Evolutionary conservation across 2,797 vertebrate species (phyloP).

Genomic region (Acanthurus lineatus): DNA sequence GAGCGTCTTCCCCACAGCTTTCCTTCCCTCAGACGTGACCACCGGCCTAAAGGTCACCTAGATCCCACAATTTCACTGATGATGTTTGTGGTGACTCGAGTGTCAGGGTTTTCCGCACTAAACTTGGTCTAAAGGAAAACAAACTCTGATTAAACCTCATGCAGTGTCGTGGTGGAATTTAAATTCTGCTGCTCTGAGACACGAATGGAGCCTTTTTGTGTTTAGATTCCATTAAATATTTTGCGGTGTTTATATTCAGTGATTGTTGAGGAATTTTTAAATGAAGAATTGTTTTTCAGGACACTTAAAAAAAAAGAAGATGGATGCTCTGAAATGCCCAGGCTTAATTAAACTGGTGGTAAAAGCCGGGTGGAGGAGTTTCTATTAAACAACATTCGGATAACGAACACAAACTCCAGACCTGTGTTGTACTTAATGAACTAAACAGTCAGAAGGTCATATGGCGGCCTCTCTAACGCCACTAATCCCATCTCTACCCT

Average conservation of each 20-base stretch:
- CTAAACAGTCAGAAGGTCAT: slow-evolving; percentile 74
- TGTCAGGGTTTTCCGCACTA: slow-evolving; percentile 73
- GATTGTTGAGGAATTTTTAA: slow-evolving; percentile 18
- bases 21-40: slow-evolving; percentile 47
- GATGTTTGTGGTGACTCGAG: slow-evolving; percentile 64
- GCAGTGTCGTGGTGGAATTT: slow-evolving; percentile 9
- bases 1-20: slow-evolving; percentile 2
- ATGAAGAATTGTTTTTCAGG: slow-evolving; percentile 24
- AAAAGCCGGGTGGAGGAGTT: slow-evolving; percentile 47
- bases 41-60: slow-evolving; percentile 60
- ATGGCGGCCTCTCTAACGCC: slow-evolving; percentile 66
- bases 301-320: slow-evolving; percentile 22
- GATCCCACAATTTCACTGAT: slow-evolving; percentile 73
- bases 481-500: slow-evolving; percentile 74
- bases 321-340: slow-evolving; percentile 31
- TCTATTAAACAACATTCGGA: slow-evolving; percentile 45
- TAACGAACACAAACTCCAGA: slow-evolving; percentile 42
- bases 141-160: slow-evolving; percentile 40
- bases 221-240: slow-evolving; percentile 31
- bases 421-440: slow-evolving; percentile 69
- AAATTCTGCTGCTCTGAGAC: background rate
- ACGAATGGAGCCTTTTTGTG: slow-evolving; percentile 13
- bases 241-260: slow-evolving; percentile 8
- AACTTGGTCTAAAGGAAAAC: slow-evolving; percentile 42
- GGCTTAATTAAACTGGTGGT: slow-evolving; percentile 40